Evolutionary conservation across 2,888 invertebrate genomes (phyloP).

Genomic region (Bibio marci): DNA sequence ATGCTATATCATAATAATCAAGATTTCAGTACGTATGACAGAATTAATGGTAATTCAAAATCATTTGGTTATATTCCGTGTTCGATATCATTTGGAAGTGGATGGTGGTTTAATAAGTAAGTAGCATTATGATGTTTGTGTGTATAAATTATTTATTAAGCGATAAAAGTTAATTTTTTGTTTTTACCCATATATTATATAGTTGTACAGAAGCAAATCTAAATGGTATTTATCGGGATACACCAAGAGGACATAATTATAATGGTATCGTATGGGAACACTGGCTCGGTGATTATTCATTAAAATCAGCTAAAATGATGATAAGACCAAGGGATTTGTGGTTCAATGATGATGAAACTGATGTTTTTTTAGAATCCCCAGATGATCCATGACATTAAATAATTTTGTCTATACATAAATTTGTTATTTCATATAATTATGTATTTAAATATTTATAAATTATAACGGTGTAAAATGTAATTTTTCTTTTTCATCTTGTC

Average conservation of each 20-base stretch:
- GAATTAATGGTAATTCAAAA: conserved; percentile 32
- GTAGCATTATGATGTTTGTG: too few relatives aligned
- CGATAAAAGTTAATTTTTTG: background rate
- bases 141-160: background rate
- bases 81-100: conserved; percentile 35
- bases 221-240: conserved; percentile 33
- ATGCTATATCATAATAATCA: conserved; percentile 33
- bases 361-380: conserved; percentile 4
- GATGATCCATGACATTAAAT: conserved; percentile 11
- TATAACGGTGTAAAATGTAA: too few relatives aligned
- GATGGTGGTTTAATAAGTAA: conserved; percentile 43
- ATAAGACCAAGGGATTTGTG: conserved; percentile 17
- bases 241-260: conserved; percentile 30
- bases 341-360: conserved; percentile 2
- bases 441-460: too few relatives aligned
- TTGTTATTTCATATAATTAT: too few relatives aligned
- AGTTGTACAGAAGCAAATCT: conserved; percentile 39
- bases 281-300: conserved; percentile 37
- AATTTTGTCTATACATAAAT: too few relatives aligned
- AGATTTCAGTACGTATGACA: conserved; percentile 27
- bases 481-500: too few relatives aligned
- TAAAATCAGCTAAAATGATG: conserved; percentile 33
- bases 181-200: conserved; percentile 11
- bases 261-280: conserved; percentile 39
- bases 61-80: conserved; percentile 33